A percentile compares a stretch with the other conserved stretches of the same genome.
Evolutionary conservation across 2,888 invertebrate species (phyloP).

Genomic region (Hybos culiciformis): DNA sequence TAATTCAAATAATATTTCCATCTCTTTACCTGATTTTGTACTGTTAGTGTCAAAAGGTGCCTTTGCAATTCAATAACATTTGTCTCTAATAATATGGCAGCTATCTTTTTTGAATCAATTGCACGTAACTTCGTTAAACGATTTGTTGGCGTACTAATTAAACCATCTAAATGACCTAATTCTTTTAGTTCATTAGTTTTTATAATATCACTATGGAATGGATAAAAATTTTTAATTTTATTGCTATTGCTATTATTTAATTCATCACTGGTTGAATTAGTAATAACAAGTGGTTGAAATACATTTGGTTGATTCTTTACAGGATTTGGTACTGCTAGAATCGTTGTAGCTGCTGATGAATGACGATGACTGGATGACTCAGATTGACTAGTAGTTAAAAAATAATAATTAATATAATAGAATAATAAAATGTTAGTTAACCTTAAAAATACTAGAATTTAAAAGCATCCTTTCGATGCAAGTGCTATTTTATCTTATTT

Average conservation of each 20-base stretch:
- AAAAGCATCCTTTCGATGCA: no score
- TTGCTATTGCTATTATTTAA: neutral
- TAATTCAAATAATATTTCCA: neutral
- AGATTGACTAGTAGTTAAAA: slow-evolving; percentile 23
- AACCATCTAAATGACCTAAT: slow-evolving; percentile 53
- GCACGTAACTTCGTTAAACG: slow-evolving; percentile 48
- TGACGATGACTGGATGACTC: slow-evolving; percentile 31
- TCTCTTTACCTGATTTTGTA: slow-evolving; percentile 63
- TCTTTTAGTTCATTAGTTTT: slow-evolving; percentile 21
- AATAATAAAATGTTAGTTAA: no score
- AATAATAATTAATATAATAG: neutral
- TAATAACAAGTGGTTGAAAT: slow-evolving; percentile 6
- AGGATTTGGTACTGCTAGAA: slow-evolving; percentile 20
- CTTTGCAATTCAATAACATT: slow-evolving; percentile 72
- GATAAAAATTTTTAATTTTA: neutral
- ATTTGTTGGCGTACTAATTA: slow-evolving; percentile 47
- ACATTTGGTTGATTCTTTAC: neutral
- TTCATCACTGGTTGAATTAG: neutral
- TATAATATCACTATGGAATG: slow-evolving; percentile 29
- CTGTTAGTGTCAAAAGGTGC: slow-evolving; percentile 66
- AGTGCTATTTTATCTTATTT: no score
- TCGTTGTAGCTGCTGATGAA: slow-evolving; percentile 29
- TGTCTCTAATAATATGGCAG: slow-evolving; percentile 70
- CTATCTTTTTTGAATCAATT: slow-evolving; percentile 60
- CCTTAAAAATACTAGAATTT: no score